Conservation (phyloP, 2,888 invertebrate genomes). For the Mythimna vitellina region DNA sequence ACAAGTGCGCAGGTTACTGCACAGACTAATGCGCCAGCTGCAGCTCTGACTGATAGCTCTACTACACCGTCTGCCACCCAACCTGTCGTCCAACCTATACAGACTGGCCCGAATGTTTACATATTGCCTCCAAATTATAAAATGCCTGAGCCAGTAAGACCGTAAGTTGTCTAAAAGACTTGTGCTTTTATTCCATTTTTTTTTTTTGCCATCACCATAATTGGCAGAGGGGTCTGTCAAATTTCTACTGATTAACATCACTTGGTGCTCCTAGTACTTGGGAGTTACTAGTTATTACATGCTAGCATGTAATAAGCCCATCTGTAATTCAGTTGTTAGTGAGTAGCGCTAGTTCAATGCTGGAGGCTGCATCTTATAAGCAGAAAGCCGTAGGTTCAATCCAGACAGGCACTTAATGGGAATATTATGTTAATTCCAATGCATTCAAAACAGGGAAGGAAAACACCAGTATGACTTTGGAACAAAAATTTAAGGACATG, state of each 20-base stretch:
- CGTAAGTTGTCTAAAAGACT: conserved; percentile 21
- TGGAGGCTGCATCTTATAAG: background rate
- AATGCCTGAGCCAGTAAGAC: background rate
- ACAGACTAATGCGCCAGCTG: background rate
- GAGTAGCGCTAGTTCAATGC: background rate
- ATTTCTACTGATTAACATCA: background rate
- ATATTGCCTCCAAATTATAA: background rate
- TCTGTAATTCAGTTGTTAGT: no score
- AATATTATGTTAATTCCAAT: no score
- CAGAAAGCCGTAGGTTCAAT: no score
- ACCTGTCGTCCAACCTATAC: background rate
- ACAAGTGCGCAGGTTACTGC: no score
- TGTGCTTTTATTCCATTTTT: background rate
- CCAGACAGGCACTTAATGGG: no score
- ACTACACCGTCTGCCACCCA: no score
- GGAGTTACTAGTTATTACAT: no score
- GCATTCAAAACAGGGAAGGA: no score
- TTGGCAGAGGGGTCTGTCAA: background rate
- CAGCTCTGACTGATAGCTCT: background rate
- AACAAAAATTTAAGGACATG: no score
- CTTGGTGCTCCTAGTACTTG: background rate
- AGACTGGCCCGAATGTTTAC: background rate
- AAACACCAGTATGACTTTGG: no score
- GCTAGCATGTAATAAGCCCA: no score
- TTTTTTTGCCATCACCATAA: background rate